Percentiles rank a stretch among this genome's conserved stretches.
These are phyloP conservation scores for Dinoponera quadriceps DNA, from an alignment of 1,140 invertebrate species.

Conservation along the genomic window DNA sequence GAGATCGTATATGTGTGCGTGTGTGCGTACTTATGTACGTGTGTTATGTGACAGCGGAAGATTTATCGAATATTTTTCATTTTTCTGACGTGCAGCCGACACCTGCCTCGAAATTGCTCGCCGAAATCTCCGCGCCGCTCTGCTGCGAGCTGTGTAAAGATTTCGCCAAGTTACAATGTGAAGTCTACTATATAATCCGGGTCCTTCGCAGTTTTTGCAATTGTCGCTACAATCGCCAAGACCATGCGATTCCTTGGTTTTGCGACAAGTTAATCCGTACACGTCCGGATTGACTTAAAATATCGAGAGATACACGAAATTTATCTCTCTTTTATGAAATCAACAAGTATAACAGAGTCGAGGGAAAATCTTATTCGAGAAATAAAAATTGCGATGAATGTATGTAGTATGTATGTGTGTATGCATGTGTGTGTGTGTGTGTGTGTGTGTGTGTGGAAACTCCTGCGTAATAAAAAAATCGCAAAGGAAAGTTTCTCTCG, in stretches of 20 bases:
- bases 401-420: too few species aligned
- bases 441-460: too few species aligned
- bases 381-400: too few species aligned
- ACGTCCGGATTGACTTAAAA: not conserved
- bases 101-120: slow-evolving; percentile 46
- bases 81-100: slow-evolving; percentile 36
- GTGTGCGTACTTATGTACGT: too few species aligned
- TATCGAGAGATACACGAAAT: not conserved
- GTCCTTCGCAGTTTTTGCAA: slow-evolving; percentile 10
- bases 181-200: slow-evolving; percentile 33
- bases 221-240: slow-evolving; percentile 1
- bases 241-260: slow-evolving; percentile 1
- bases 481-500: too few species aligned
- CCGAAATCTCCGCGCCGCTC: slow-evolving; percentile 33
- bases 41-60: slow-evolving; percentile 22
- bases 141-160: slow-evolving; percentile 29
- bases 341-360: too few species aligned
- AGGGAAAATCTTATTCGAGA: too few species aligned
- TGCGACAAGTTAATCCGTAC: not conserved
- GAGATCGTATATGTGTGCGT: too few species aligned
- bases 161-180: slow-evolving; percentile 34
- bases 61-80: slow-evolving; percentile 62
- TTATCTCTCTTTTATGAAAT: too few species aligned
- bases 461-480: too few species aligned
- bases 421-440: too few species aligned